Conservation (phyloP, 2,113 vertebrate genomes). For the Tyrannus savana region DNA sequence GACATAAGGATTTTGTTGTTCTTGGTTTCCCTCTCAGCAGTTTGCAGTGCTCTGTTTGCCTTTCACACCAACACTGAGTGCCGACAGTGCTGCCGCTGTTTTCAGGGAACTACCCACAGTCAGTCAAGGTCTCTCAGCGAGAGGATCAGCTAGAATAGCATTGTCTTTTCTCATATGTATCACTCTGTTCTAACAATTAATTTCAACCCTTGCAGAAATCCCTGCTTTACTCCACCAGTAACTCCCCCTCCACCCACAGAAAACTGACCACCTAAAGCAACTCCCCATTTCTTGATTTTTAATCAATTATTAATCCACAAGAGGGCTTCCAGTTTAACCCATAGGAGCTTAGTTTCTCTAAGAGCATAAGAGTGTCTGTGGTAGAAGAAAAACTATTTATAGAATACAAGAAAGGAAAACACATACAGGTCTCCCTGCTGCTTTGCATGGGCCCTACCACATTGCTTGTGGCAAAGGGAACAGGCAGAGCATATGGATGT, state of each 20-base stretch:
- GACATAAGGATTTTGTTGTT: not conserved
- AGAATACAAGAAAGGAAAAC: not conserved
- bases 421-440: not conserved
- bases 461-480: rapidly evolving
- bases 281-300: not conserved
- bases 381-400: not conserved
- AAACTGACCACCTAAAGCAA: not conserved
- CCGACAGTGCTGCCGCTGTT: not conserved
- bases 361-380: not conserved
- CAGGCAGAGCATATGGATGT: not conserved
- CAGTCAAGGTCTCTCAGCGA: not conserved
- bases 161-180: not conserved
- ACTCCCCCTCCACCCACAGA: not conserved
- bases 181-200: not conserved
- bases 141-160: not conserved
- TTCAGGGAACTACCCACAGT: not conserved
- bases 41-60: not conserved
- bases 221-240: not conserved
- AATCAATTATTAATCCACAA: not conserved
- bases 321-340: not conserved
- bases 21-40: not conserved
- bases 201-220: not conserved
- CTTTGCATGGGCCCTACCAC: not conserved
- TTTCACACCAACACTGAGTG: not conserved
- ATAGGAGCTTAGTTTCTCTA: not conserved